These are phyloP conservation scores for Hoplostethus mediterraneus DNA, from an alignment of 2,797 vertebrate genomes.

Conservation along the genomic window DNA sequence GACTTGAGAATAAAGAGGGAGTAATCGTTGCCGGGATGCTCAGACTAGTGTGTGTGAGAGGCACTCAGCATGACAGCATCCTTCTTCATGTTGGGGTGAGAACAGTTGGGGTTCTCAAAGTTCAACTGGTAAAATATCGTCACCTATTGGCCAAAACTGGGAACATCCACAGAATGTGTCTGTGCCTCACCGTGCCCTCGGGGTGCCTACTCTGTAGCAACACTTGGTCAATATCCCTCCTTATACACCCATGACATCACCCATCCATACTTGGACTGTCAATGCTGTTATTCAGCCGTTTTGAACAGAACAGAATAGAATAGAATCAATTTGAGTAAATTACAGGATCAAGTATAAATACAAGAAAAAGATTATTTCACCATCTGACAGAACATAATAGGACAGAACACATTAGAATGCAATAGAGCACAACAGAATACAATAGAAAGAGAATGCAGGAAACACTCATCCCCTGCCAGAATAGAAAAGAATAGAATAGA, in stretches of 20 bases:
- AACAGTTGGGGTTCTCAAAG: slow-evolving; percentile 79
- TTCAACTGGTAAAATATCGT: slow-evolving; percentile 82
- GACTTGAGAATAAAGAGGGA: slow-evolving; percentile 83
- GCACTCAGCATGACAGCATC: slow-evolving; percentile 83
- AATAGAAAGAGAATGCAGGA: neutral
- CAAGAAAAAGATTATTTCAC: neutral
- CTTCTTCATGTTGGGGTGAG: slow-evolving; percentile 84
- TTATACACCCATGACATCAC: slow-evolving; percentile 22
- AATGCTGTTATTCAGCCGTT: neutral
- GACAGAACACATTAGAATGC: neutral
- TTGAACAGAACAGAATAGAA: slow-evolving; percentile 2
- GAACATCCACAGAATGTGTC: slow-evolving; percentile 48
- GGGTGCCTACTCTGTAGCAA: slow-evolving; percentile 22
- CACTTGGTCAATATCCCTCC: slow-evolving; percentile 17
- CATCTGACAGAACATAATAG: neutral
- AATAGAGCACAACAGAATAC: neutral
- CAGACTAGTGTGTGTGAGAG: slow-evolving; percentile 80
- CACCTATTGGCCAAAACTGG: slow-evolving; percentile 76
- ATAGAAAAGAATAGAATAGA: neutral
- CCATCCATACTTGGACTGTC: slow-evolving; percentile 6
- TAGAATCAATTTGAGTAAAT: neutral
- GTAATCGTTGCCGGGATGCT: slow-evolving; percentile 85
- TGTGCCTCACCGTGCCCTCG: slow-evolving; percentile 15
- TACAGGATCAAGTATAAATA: neutral
- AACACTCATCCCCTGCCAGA: neutral